These are phyloP conservation scores for Orycteropus afer DNA, from an alignment of 2,113 vertebrate genomes.

Conservation along the genomic window DNA sequence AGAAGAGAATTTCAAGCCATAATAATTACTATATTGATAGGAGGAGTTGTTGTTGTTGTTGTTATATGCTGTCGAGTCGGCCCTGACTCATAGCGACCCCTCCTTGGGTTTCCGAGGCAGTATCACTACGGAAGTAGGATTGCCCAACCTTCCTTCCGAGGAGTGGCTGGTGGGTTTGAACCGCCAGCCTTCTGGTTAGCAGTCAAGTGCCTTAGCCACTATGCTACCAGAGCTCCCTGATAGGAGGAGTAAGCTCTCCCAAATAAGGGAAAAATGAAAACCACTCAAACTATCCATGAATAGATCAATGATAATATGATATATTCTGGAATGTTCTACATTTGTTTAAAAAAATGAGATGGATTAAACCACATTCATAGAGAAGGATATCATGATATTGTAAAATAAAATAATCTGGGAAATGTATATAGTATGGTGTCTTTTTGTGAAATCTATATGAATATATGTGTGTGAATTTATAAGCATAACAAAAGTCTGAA, in stretches of 20 bases:
- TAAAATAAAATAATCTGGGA: not conserved
- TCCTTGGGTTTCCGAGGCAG: too few relatives aligned
- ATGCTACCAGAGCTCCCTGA: too few relatives aligned
- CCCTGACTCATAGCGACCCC: too few relatives aligned
- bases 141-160: too few relatives aligned
- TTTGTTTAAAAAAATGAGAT: not conserved
- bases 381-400: not conserved
- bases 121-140: too few relatives aligned
- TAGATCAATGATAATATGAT: not conserved
- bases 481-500: not conserved
- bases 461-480: not conserved
- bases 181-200: too few relatives aligned
- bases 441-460: not conserved
- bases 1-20: not conserved
- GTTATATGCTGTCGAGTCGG: too few relatives aligned
- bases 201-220: too few relatives aligned
- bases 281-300: not conserved
- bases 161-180: too few relatives aligned
- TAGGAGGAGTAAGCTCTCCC: too few relatives aligned
- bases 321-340: not conserved
- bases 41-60: too few relatives aligned
- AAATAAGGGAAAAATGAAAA: not conserved
- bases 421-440: not conserved
- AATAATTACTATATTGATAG: not conserved
- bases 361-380: not conserved